Base-by-base conservation (phyloP, 2,797 vertebrate species). In the Tenualosa thibaudeaui region DNA sequence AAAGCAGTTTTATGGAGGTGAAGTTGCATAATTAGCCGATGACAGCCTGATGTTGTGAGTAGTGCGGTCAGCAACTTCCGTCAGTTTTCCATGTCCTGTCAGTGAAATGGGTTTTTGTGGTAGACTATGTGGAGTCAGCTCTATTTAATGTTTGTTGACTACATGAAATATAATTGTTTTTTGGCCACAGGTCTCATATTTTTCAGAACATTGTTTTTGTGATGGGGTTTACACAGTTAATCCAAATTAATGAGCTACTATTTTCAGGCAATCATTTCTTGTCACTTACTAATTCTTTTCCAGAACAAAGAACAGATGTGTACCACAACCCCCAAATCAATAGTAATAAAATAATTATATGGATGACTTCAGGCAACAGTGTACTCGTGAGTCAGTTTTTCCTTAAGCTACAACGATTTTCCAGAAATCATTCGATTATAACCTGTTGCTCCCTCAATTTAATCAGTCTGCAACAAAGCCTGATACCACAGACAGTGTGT, bases 321-420 rank as follows among this genome's bases (percentile, higher is more conserved):
- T 17, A 37, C 68, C 68, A 78, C 71, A 2, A 26, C 26, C 15
- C 43, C 9, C 71, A 22, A 43, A 78, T 78, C 71, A 78, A 78
- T 78, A 43, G 71, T 46, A 78, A 46, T 78, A 22, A 78, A 46
- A 46, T 75, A 15, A 8, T 22, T 71, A 31, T 68, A 43, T 5
- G 3, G 13, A 13, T 37, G 71, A 78, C 65, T 68, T 37, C 10
- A 37, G 31, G 26, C 26, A 68, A 15, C 40, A 46, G 5, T 9
- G 6, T 40, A 19, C 37, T 5, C 43, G 71, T 46, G 31, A 43
- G 17, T 43, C 37, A 78, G 71, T 19, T 17, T 78, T 40, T 17
- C 26, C 37, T n/a, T 60, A 22, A 9, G 58, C 58, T 60, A 60
- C 31, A 78, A 78, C 71, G 71, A 78, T 78, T 78, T 78, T 78